Base-by-base conservation (phyloP, 2,113 vertebrate genomes). In the Erinaceus europaeus region DNA sequence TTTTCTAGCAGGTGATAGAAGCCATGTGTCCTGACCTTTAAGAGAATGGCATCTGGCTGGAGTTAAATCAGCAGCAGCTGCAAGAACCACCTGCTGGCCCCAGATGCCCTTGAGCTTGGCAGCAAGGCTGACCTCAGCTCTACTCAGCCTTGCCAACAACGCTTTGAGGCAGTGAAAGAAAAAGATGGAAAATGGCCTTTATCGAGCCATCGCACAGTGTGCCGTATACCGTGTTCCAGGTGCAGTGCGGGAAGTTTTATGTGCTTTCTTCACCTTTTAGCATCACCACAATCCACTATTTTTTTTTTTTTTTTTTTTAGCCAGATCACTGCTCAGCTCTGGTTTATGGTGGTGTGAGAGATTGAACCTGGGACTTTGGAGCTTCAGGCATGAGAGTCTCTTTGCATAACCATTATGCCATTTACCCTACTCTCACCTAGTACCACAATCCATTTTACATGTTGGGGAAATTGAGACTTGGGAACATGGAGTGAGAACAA, bases 11-110 rank as follows among this genome's bases (percentile, higher is more conserved):
- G 61, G 53, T 65, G 65, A 23, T 79, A 36, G 62, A 40, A 86
- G 89, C 46, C 27, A 23, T 72, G 80, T 38, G 34, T 53, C 36
- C 7, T 84, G 90, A 87, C 94, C 89, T 95, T 93, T 84, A 61
- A 79, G 61, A 65, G 77, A 81, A 84, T n/a, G 61, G 80, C 69
- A 76, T 68, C 65, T 86, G 64, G 86, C 38, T 48, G 55, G 69
- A 59, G n/a, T 27, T 90, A 78, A 86, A 78, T 42, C 36, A 17
- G 46, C 42, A 68, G 69, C 92, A 77, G 80, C 87, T 93, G 88
- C 12, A 1, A 10, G 62, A 52, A 62, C n/a, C 3, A 9, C 74
- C 40, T 23, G 42, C 36, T 25, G 15, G 61, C 78, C 23, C 18
- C 13, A 2, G 69, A 34, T 53, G 74, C 78, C 94, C 84, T 68